A percentile compares a stretch with the other conserved stretches of the same genome.
Conservation (phyloP, 2,888 invertebrate genomes). For the Tridacna gigas region DNA sequence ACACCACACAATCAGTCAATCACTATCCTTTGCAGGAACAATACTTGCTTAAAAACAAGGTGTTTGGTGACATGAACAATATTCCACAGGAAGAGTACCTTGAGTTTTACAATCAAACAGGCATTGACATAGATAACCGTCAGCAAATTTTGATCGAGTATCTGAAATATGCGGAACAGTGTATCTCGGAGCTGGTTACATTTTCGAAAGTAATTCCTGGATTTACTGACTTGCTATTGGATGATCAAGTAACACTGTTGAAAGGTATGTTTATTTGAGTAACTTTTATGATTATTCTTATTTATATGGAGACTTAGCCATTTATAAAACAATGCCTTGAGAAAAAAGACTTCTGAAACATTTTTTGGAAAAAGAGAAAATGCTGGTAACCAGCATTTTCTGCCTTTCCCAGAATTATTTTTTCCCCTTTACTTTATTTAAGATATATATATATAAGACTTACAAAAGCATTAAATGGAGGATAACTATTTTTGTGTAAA, state of each 20-base stretch:
- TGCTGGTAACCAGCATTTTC: too few relatives aligned
- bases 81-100: constrained; percentile 80
- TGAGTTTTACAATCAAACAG: constrained; percentile 79
- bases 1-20: too few relatives aligned
- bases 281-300: too few relatives aligned
- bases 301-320: too few relatives aligned
- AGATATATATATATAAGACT: too few relatives aligned
- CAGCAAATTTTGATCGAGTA: constrained; percentile 75
- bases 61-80: constrained; percentile 79
- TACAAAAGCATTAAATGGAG: not conserved
- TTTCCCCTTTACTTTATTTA: too few relatives aligned
- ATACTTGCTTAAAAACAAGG: constrained; percentile 68
- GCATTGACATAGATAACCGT: constrained; percentile 82
- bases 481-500: not conserved
- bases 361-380: too few relatives aligned
- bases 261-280: too few relatives aligned
- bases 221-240: constrained; percentile 76
- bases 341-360: too few relatives aligned
- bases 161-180: constrained; percentile 76
- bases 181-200: constrained; percentile 75
- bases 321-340: too few relatives aligned
- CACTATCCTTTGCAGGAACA: constrained; percentile 77
- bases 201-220: constrained; percentile 83
- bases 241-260: constrained; percentile 80
- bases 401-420: too few relatives aligned